Base-by-base conservation (phyloP, 2,888 invertebrate species). In the Steinernema carpocapsae region DNA sequence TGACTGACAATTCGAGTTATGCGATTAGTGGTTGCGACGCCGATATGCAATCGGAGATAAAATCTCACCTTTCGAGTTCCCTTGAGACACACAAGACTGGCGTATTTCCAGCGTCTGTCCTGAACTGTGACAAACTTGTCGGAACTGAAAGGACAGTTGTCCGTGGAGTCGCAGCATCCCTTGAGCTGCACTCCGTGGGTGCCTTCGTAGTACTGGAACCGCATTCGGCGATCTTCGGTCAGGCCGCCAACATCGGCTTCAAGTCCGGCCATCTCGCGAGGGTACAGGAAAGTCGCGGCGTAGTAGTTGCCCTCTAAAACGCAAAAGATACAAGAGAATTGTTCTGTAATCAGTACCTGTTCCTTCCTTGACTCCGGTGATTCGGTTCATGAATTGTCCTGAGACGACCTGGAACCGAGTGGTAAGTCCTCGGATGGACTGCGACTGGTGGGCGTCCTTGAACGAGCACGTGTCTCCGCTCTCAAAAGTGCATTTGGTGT, bases 181-280 rank as follows among this genome's bases (percentile, higher is more conserved):
- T 86, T 87, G 26, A 87, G 82, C 74, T 87, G 87, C 70, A 87
- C 85, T 74, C 87, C 87, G 64, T 87, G 87, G 0, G 87, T 87
- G 76, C 86, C 85, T 74, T 87, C 87, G 74, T 87, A 87, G 77
- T 82, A 86, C 74, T 84, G 84, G 83, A 87, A 87, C 71, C 85
- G 75, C 70, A 87, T 77, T 24, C 85, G 77, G 0, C 80, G 74
- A 45, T 79, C 77, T 70, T 85, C 86, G 22, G 78, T 78, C 74
- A 87, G 80, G 12, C 80, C 77, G 19, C 78, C 83, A 19, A 82
- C 77, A 32, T 75, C 74, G 1, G 84, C 80, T 76, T 82, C 81
- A 42, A 86, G 77, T 51, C 86, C 86, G 29, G 86, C 86, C 80
- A 82, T 85, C 75, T 86, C 86, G 52, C 85, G 78, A 22, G 86